Evolutionary conservation across 92 coral and sea anemone species (phyloP).

Genomic region (Zoanthus sociatus): DNA sequence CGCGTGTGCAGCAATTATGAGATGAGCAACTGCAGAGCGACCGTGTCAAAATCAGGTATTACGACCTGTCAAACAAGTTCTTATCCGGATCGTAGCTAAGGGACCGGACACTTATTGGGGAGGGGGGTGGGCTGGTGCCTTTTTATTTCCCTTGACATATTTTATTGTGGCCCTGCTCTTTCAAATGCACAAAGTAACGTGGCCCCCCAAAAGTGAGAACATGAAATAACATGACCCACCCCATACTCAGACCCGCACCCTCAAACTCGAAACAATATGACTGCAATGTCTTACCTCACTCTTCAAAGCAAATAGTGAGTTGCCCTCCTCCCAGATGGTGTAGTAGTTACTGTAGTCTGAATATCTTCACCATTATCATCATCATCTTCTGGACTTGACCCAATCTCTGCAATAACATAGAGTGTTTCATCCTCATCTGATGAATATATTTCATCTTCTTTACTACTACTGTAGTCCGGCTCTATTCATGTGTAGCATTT

Average conservation of each 20-base stretch:
- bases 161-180: slow-evolving; percentile 8
- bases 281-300: slow-evolving; percentile 47
- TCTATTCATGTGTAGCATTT: slow-evolving; percentile 39
- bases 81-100: too few species aligned
- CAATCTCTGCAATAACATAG: slow-evolving; percentile 71
- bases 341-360: slow-evolving; percentile 66
- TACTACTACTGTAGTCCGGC: slow-evolving; percentile 53
- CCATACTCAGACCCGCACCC: slow-evolving; percentile 28
- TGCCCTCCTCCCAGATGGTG: slow-evolving; percentile 67
- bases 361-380: slow-evolving; percentile 58
- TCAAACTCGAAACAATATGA: slow-evolving; percentile 49
- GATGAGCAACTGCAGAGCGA: too few species aligned
- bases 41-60: too few species aligned
- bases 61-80: too few species aligned
- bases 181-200: slow-evolving; percentile 7
- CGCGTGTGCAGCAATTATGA: too few species aligned
- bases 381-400: slow-evolving; percentile 65
- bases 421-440: slow-evolving; percentile 56
- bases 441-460: slow-evolving; percentile 54
- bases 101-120: neutral
- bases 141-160: slow-evolving; percentile 6
- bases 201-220: neutral
- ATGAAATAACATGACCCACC: slow-evolving; percentile 10
- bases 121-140: neutral
- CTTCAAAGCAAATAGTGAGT: slow-evolving; percentile 76